phyloP scores from a whole-genome alignment of 2,113 vertebrate species.

The Tychaedon coryphoeus region DNA sequence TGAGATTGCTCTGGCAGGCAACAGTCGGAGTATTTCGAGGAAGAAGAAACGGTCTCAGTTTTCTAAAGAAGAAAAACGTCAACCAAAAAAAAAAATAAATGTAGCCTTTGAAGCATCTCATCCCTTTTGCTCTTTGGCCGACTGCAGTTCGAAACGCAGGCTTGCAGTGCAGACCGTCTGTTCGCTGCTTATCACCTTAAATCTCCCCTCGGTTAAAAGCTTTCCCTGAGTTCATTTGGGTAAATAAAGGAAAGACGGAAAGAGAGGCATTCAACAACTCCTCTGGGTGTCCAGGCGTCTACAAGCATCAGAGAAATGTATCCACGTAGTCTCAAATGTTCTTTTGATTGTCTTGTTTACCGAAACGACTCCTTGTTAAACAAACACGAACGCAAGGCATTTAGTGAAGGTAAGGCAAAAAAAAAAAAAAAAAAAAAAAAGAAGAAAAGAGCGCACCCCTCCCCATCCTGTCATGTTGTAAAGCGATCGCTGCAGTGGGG shows the following conservation, averaged over 20 bases:
- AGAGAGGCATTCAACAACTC: background rate
- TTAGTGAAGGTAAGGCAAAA: background rate
- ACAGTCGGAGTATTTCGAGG: background rate
- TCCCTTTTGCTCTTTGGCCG: background rate
- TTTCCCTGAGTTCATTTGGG: background rate
- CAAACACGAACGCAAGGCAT: background rate
- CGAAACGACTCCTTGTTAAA: background rate
- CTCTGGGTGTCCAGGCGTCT: slow-evolving; percentile 21
- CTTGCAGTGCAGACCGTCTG: background rate
- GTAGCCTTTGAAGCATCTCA: background rate
- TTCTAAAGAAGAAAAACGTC: background rate
- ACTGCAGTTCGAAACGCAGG: background rate
- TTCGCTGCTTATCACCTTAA: slow-evolving; percentile 22
- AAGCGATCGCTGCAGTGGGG: background rate
- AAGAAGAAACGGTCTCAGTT: background rate
- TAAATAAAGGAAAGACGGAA: background rate
- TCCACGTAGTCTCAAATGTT: slow-evolving; percentile 3
- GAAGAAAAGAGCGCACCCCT: fast-evolving
- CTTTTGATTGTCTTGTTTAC: slow-evolving; percentile 48
- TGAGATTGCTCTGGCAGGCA: background rate
- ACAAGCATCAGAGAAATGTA: background rate
- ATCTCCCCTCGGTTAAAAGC: background rate
- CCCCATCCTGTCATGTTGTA: background rate
- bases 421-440: too few species aligned
- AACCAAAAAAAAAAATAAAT: background rate